Base-by-base conservation (phyloP, 2,113 vertebrate genomes). In the Dendrocopos noguchii region DNA sequence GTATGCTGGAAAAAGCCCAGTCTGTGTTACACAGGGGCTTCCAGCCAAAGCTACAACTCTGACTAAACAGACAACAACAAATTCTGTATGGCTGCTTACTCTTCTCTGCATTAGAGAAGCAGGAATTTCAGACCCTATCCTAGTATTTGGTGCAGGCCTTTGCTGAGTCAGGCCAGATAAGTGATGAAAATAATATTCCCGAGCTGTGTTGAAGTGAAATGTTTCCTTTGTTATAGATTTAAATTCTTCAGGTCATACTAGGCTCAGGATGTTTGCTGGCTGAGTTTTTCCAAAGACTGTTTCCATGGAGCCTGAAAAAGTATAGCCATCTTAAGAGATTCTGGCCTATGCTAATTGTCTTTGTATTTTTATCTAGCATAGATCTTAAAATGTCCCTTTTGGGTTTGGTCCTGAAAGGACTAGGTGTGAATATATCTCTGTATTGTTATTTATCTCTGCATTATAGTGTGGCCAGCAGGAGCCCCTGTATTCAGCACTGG, bases 201-300 rank as follows among this genome's bases (percentile, higher is more conserved):
- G 89, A 28, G 21, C 21, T 59, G 25, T 65, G 17, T 34, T 79
- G 9, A 81, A 88, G 44, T 78, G 42, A 88, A 89, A 65, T 29
- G 31, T 71, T 91, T 79, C 74, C 33, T 87, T 71, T 87, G 36
- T 66, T 88, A 53, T 5, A 15, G 82, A 64, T 85, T 94, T 95
- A n/a, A 39, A 53, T 89, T 80, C 28, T 89, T 91, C 85, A 71
- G 52, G 19, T 89, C 42, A 50, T 50, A 50, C 24, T 82, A 77
- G 57, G 82, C 56, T 56, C 24, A 17, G 88, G 33, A 46, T 88
- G 17, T 82, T 95, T 93, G 24, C 28, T 91, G 56, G 33, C 50
- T 91, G 36, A 67, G 22, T 88, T 92, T 89, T 91, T 77, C 44
- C 42, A 84, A 34, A 55, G 15, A 20, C 13, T 83, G 25, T 81